Evolutionary conservation across 1,140 invertebrate genomes (phyloP).

Genomic region (Cataglyphis hispanica): DNA sequence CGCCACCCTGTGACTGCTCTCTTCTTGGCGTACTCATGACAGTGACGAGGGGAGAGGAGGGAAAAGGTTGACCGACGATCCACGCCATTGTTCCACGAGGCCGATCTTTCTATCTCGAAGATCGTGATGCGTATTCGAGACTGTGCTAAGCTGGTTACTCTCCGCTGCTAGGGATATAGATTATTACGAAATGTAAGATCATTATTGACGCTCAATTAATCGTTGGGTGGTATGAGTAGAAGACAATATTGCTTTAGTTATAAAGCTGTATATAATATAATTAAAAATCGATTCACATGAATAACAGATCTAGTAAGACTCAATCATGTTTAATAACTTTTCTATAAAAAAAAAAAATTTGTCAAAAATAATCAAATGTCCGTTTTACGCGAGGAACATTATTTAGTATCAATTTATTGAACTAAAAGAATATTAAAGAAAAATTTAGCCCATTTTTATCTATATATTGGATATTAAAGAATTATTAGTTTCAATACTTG

Average conservation of each 20-base stretch:
- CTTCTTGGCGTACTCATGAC: conserved; percentile 74
- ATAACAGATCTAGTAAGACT: not conserved
- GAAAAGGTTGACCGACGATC: conserved; percentile 22
- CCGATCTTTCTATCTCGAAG: not conserved
- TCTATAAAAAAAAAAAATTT: no score
- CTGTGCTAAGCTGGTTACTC: not conserved
- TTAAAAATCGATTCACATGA: not conserved
- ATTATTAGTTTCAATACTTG: not conserved
- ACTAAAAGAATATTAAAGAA: not conserved
- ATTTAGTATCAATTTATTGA: not conserved
- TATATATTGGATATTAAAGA: not conserved
- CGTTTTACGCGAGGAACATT: no score
- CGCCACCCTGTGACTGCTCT: conserved; percentile 79
- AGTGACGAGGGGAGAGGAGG: not conserved
- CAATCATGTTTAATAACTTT: not conserved
- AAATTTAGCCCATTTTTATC: no score
- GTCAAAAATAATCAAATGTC: no score
- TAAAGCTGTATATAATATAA: not conserved
- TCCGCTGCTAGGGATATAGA: not conserved
- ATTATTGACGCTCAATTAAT: not conserved
- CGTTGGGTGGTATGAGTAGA: not conserved
- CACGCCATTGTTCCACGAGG: conserved; percentile 53
- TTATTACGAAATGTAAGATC: not conserved
- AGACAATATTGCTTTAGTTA: not conserved
- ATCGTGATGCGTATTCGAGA: not conserved